Conservation (phyloP, 2,888 invertebrate genomes). For the Drepana falcataria region DNA sequence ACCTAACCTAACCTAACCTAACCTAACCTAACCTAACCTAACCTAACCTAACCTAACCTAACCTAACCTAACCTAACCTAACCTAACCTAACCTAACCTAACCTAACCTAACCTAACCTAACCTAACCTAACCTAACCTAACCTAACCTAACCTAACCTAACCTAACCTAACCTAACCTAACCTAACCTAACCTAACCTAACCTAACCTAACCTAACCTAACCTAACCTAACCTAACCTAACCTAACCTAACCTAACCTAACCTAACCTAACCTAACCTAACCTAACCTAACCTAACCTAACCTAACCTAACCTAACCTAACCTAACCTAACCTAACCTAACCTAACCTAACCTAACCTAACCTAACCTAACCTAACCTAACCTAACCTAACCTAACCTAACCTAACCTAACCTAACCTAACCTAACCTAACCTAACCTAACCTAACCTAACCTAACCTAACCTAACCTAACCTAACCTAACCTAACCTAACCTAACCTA, state of each 20-base stretch:
- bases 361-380: constrained; percentile 13
- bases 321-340: not conserved
- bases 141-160: constrained; percentile 19
- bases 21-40: too few species aligned
- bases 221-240: constrained; percentile 16
- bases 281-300: constrained; percentile 8
- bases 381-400: constrained; percentile 8
- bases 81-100: too few species aligned
- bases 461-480: constrained; percentile 9
- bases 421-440: too few species aligned
- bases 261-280: constrained; percentile 18
- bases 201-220: constrained; percentile 19
- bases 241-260: constrained; percentile 14
- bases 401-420: constrained; percentile 6
- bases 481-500: constrained; percentile 8
- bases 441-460: constrained; percentile 6
- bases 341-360: constrained; percentile 12
- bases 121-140: too few species aligned
- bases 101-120: too few species aligned
- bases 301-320: too few species aligned
- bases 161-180: constrained; percentile 12
- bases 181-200: constrained; percentile 14
- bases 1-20: too few species aligned
- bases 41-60: too few species aligned
- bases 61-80: too few species aligned